Evolutionary conservation across 2,888 invertebrate species (phyloP).

Genomic region (Tupiocoris notatus): DNA sequence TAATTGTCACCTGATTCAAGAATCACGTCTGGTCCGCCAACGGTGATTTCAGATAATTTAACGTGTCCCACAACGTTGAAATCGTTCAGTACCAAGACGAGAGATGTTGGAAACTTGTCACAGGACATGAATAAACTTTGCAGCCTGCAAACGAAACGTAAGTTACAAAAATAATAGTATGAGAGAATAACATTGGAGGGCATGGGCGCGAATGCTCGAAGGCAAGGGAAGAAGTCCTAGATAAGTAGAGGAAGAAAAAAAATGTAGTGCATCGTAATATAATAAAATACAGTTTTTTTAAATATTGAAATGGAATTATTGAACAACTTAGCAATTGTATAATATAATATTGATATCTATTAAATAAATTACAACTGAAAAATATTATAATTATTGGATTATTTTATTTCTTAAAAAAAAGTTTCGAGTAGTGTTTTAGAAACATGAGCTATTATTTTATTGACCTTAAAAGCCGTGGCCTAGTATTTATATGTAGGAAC

Average conservation of each 20-base stretch:
- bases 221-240: too few species aligned
- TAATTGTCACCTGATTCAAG: constrained; percentile 64
- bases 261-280: too few species aligned
- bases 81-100: constrained; percentile 52
- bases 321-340: too few species aligned
- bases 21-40: constrained; percentile 69
- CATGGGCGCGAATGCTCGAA: too few species aligned
- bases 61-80: constrained; percentile 72
- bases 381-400: neutral
- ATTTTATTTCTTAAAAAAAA: neutral
- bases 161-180: too few species aligned
- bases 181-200: too few species aligned
- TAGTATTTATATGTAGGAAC: too few species aligned
- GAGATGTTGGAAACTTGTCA: constrained; percentile 65
- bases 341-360: neutral
- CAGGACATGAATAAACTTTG: constrained; percentile 71
- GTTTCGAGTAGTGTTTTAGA: too few species aligned
- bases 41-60: constrained; percentile 72
- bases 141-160: constrained; percentile 59
- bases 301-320: too few species aligned
- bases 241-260: too few species aligned
- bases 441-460: neutral
- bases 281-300: too few species aligned
- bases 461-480: too few species aligned
- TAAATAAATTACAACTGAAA: neutral